Base-by-base conservation (phyloP, 2,797 vertebrate species). In the Galagoides demidoff region DNA sequence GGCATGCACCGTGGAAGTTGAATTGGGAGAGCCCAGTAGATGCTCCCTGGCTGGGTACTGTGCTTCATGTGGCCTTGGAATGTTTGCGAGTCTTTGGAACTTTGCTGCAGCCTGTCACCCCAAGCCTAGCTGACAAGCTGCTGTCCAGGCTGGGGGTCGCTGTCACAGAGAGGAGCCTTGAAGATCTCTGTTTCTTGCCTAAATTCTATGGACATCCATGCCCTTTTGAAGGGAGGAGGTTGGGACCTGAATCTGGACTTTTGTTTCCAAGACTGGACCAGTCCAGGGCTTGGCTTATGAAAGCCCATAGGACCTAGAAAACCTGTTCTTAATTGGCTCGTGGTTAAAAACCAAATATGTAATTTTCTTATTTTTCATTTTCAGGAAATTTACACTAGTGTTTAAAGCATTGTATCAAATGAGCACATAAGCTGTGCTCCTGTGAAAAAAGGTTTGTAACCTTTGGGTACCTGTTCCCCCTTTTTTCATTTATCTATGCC, bases 1-100 rank as follows among this genome's bases (percentile, higher is more conserved):
- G 99, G 55, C 99, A 99, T 23, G 78, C 92, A 0, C 99, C 99
- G 0, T 99, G 99, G 99, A 99, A 99, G 93, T 96, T 99, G 5
- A 89, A 98, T 45, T 98, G 97, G 17, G 96, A 90, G 2, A 97
- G 98, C 37, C 94, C 97, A 0, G 20, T 37, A 0, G 99, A 99
- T 61, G 98, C 92, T 82, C 98, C 88, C 8, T 99, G 99, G 99
- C 98, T 99, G 0, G 98, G 99, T 92, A 99, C 99, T 4, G 96
- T 99, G 88, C 97, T 99, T 55, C 99, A 99, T 0, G 91, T 99
- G 17, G 98, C 99, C 0, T 92, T 99, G 61, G 99, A 99, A 94
- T 99, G 99, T 89, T 98, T 99, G 96, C 98, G 99, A 13, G 89
- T 99, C 39, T 99, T 99, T 1, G 99, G 99, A 39, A 99, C 97